These are phyloP conservation scores for Megathymus violae DNA, from an alignment of 1,140 invertebrate genomes.

Conservation along the genomic window DNA sequence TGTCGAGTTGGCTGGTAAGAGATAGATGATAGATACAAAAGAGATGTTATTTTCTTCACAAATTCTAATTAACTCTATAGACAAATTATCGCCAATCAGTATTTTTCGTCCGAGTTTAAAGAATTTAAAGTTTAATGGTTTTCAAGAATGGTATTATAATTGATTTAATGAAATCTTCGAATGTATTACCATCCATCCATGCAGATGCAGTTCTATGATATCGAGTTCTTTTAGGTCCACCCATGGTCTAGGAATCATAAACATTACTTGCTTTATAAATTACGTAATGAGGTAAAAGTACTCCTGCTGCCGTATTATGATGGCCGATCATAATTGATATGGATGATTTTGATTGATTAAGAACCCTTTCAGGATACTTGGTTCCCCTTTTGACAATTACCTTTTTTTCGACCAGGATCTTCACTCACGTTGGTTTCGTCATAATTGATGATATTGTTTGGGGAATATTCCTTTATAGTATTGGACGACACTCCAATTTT, in stretches of 20 bases:
- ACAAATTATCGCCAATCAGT: constrained; percentile 71
- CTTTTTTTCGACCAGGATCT: constrained; percentile 55
- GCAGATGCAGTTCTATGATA: constrained; percentile 42
- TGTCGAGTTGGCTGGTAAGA: constrained; percentile 70
- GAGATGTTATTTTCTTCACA: too few species aligned
- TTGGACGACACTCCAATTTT: constrained; percentile 26
- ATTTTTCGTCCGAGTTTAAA: constrained; percentile 50
- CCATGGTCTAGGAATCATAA: constrained; percentile 49
- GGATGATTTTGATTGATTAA: constrained; percentile 53
- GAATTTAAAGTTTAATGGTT: constrained; percentile 48
- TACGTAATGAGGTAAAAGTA: constrained; percentile 49
- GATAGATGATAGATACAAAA: constrained; percentile 68
- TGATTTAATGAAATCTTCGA: constrained; percentile 53
- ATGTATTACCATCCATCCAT: constrained; percentile 55
- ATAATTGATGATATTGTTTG: constrained; percentile 60
- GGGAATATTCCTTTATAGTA: too few species aligned
- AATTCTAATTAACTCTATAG: too few species aligned
- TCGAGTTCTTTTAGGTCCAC: constrained; percentile 45
- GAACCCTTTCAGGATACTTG: constrained; percentile 60
- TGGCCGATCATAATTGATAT: constrained; percentile 63
- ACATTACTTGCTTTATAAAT: constrained; percentile 51
- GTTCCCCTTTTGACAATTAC: constrained; percentile 52
- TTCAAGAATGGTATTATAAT: constrained; percentile 45
- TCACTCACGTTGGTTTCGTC: constrained; percentile 65
- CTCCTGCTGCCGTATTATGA: constrained; percentile 47